Evolutionary conservation across 1,140 invertebrate species (phyloP).

Genomic region (Drosophila tropicalis): DNA sequence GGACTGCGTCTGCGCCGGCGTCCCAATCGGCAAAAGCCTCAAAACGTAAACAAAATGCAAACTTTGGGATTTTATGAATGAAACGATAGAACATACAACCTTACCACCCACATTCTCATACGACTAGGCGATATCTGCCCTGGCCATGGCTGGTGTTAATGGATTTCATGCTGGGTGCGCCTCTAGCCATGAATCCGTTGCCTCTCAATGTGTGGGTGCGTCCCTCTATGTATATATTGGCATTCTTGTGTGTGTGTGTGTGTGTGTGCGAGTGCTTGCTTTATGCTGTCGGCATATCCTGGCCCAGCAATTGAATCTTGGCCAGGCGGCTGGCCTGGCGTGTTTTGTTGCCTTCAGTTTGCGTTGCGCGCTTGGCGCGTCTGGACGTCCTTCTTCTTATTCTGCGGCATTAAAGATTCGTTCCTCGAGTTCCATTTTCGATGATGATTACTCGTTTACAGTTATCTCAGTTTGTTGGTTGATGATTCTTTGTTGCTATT

Average conservation of each 20-base stretch:
- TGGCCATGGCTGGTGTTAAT: slow-evolving; percentile 55
- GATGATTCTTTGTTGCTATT: slow-evolving; percentile 35
- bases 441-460: slow-evolving; percentile 23
- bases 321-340: slow-evolving; percentile 47
- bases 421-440: slow-evolving; percentile 20
- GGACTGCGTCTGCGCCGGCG: slow-evolving; percentile 58
- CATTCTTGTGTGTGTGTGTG: slow-evolving; percentile 9
- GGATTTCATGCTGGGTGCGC: slow-evolving; percentile 62
- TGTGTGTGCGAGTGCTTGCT: slow-evolving; percentile 32
- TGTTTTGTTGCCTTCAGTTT: slow-evolving; percentile 77
- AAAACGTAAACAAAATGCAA: slow-evolving; percentile 63
- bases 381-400: slow-evolving; percentile 60
- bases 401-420: slow-evolving; percentile 19
- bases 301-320: slow-evolving; percentile 69
- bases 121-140: background rate
- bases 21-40: slow-evolving; percentile 26
- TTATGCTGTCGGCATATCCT: slow-evolving; percentile 62
- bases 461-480: slow-evolving; percentile 22
- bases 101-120: background rate
- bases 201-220: slow-evolving; percentile 18
- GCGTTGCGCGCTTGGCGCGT: slow-evolving; percentile 82
- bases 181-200: slow-evolving; percentile 66
- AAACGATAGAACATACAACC: slow-evolving; percentile 23
- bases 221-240: slow-evolving; percentile 1
- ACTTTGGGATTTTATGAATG: slow-evolving; percentile 69